Conservation (phyloP, 2,888 invertebrate species). For the Hypomecis punctinalis region DNA sequence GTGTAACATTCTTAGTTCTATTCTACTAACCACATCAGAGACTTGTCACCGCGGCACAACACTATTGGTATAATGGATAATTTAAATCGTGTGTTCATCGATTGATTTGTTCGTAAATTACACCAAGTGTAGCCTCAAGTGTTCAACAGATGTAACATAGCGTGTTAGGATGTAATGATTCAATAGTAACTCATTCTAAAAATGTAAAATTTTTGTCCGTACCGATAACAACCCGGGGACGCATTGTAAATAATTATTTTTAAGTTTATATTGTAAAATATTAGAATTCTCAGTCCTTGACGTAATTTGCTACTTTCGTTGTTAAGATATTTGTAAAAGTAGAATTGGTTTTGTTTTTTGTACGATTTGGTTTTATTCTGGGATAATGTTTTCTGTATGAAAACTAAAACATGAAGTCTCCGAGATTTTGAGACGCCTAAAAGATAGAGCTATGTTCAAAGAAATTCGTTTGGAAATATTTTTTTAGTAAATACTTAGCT, state of each 20-base stretch:
- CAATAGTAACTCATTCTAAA: slow-evolving; percentile 30
- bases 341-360: slow-evolving; percentile 40
- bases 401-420: too few species aligned
- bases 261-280: slow-evolving; percentile 80
- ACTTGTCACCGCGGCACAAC: too few species aligned
- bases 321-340: slow-evolving; percentile 44
- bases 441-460: too few species aligned
- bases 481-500: too few species aligned
- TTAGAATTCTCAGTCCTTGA: slow-evolving; percentile 60
- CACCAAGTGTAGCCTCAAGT: slow-evolving; percentile 68
- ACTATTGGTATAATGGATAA: too few species aligned
- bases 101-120: slow-evolving; percentile 32
- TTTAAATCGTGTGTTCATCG: too few species aligned
- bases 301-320: slow-evolving; percentile 28
- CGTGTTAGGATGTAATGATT: slow-evolving; percentile 49
- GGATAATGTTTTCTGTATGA: too few species aligned
- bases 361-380: slow-evolving; percentile 44
- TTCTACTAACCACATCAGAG: too few species aligned
- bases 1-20: too few species aligned
- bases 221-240: slow-evolving; percentile 61
- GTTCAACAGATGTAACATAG: slow-evolving; percentile 63
- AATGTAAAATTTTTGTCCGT: slow-evolving; percentile 48
- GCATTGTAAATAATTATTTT: slow-evolving; percentile 80
- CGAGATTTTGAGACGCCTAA: too few species aligned
- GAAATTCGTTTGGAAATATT: too few species aligned